phyloP scores from a whole-genome alignment of 2,113 vertebrate species.

The Rhagologus leucostigma region DNA sequence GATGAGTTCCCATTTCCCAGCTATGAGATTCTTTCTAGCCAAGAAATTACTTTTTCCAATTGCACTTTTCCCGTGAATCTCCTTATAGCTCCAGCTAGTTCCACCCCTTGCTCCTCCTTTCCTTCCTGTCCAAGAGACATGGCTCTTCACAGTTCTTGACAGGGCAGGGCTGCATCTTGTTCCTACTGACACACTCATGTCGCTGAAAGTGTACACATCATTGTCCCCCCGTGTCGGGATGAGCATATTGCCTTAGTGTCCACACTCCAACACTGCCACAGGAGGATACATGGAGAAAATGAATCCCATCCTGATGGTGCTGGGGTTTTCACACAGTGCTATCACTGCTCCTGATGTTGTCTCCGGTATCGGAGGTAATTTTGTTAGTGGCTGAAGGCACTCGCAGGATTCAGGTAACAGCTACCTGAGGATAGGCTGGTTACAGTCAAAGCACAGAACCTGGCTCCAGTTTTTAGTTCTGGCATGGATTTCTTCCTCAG shows the following conservation, averaged over 20 bases:
- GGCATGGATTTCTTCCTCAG: not conserved
- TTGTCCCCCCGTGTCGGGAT: fast-evolving
- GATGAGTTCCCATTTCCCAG: not conserved
- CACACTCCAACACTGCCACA: not conserved
- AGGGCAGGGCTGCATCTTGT: not conserved
- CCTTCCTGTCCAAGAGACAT: not conserved
- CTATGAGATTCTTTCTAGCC: not conserved
- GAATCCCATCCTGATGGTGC: not conserved
- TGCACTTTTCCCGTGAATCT: not conserved
- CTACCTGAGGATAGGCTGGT: not conserved
- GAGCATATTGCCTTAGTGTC: fast-evolving
- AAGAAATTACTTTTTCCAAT: not conserved
- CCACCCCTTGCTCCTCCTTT: not conserved
- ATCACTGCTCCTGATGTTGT: not conserved
- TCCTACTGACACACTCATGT: fast-evolving
- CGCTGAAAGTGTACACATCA: fast-evolving
- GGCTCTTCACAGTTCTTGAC: fast-evolving
- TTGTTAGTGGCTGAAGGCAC: not conserved
- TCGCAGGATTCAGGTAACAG: not conserved
- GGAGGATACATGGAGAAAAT: not conserved
- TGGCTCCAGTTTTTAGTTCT: not conserved
- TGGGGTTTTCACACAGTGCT: not conserved
- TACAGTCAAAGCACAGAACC: not conserved
- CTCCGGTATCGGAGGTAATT: not conserved
- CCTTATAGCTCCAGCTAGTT: not conserved